phyloP scores from a whole-genome alignment of 2,113 vertebrate species.

The Gasterosteus aculeatus region DNA sequence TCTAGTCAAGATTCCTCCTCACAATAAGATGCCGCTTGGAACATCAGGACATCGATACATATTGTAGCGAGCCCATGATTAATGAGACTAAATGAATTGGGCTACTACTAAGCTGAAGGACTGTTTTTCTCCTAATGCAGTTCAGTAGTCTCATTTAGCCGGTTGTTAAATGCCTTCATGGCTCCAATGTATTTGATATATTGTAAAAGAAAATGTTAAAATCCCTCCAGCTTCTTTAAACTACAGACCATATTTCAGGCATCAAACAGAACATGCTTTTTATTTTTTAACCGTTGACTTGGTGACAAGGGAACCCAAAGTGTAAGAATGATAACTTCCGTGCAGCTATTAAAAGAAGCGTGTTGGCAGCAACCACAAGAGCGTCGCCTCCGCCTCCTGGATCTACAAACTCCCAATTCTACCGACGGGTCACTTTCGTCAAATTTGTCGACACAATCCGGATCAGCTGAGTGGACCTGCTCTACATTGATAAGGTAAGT shows the following conservation, averaged over 20 bases:
- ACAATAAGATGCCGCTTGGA: neutral
- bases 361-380: neutral
- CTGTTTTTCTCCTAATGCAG: neutral
- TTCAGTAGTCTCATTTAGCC: neutral
- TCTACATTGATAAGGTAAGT: conserved; percentile 26
- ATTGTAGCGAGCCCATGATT: neutral
- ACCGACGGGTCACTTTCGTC: neutral
- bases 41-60: neutral
- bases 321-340: neutral
- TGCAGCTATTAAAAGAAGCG: neutral
- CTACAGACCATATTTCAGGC: neutral
- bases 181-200: neutral
- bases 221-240: neutral
- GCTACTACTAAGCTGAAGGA: neutral
- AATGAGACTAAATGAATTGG: neutral
- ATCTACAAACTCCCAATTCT: neutral
- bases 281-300: neutral
- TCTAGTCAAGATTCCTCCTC: neutral
- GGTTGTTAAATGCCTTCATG: neutral
- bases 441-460: fast-evolving
- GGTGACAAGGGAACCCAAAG: neutral
- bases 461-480: neutral
- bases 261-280: neutral
- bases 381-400: no score
- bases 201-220: neutral